Base-by-base conservation (phyloP, 2,888 invertebrate species). In the Chrysina gloriosa region DNA sequence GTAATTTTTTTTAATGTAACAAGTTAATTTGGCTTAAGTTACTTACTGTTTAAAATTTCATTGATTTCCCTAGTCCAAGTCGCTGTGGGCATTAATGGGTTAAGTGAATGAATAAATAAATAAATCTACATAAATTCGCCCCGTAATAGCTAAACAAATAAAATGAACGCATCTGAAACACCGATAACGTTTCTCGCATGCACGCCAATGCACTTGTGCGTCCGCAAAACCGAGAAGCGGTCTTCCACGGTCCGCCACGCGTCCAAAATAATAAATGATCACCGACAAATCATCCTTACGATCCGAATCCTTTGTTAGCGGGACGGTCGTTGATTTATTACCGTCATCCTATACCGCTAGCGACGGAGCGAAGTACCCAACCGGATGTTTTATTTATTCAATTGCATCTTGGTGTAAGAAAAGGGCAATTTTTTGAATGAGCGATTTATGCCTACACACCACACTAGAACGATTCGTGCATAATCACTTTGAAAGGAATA, bases 371-470 rank as follows among this genome's bases (percentile, higher is more conserved):
- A 54, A 54, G 54, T 58, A 19, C 58, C 36, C 58, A 7, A 11
- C 39, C 79, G 81, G 81, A 81, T 78, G 78, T 79, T 80, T 80
- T 81, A 79, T 79, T 79, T 80, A 80, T 80, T 78, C 80, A 80
- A 81, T 81, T 81, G 80, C 79, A 78, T 77, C 76, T 71, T 77
- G 77, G 67, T 64, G 66, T 50, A 72, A 75, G n/a, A 70, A 73
- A 74, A 75, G 75, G 75, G 70, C 72, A 76, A 77, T 79, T 79
- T 79, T 78, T 66, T 66, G 66, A 66, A n/a, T 34, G 66, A 66
- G 34, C 34, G 76, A 74, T 75, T 69, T 76, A 76, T 74, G 75
- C 47, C 45, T 58, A 47, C 58, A 1, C 34, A 36, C n/a, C 36
- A 14, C 36, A n/a, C n/a, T 11, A 14, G 3, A 36, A 36, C n/a